A percentile compares a stretch with the other conserved stretches of the same genome.
These are phyloP conservation scores for Pachydiplax longipennis DNA, from an alignment of 2,888 invertebrate genomes.

Conservation along the genomic window DNA sequence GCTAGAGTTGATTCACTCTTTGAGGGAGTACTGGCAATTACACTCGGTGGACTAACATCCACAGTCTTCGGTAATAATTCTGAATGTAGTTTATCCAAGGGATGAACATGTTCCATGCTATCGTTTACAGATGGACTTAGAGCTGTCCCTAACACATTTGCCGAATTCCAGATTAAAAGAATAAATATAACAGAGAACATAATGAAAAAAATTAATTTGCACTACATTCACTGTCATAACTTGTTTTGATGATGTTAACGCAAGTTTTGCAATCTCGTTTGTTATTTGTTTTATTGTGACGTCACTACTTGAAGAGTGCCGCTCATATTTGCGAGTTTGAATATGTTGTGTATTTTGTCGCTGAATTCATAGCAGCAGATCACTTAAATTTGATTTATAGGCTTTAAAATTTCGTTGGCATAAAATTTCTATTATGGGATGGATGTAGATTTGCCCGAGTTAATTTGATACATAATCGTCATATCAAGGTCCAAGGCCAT, in stretches of 20 bases:
- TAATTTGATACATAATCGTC: neutral
- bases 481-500: slow-evolving; percentile 28
- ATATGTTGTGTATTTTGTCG: neutral
- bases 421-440: too few relatives aligned
- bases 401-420: too few relatives aligned
- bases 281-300: slow-evolving; percentile 2
- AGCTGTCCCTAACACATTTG: neutral
- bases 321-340: neutral
- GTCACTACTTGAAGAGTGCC: neutral
- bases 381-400: too few relatives aligned
- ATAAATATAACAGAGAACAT: neutral
- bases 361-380: neutral
- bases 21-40: neutral
- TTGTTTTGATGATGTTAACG: slow-evolving; percentile 1
- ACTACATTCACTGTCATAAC: neutral
- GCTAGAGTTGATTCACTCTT: neutral
- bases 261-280: slow-evolving; percentile 7
- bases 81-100: neutral
- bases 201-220: neutral
- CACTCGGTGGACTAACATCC: neutral
- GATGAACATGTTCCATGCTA: neutral
- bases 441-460: neutral
- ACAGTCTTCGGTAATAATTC: neutral
- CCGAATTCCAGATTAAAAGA: neutral
- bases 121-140: neutral